Percentiles rank a stretch among this genome's conserved stretches.
phyloP scores from a whole-genome alignment of 2,113 vertebrate genomes.

The Peucedramus taeniatus region DNA sequence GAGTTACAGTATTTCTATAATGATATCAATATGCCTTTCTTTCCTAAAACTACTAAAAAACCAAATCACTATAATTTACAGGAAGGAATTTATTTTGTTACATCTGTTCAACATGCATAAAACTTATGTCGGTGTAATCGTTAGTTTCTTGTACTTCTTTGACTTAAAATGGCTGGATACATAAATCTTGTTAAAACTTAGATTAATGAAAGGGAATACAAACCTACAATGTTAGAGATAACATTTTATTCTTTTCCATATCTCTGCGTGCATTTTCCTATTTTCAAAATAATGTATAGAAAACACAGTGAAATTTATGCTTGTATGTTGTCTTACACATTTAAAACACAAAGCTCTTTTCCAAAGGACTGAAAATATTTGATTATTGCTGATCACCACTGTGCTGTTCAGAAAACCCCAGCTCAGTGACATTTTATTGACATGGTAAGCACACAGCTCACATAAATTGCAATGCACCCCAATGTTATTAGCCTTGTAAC shows the following conservation, averaged over 20 bases:
- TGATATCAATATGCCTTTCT: neutral
- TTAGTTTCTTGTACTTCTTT: neutral
- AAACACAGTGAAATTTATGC: neutral
- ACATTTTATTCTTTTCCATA: neutral
- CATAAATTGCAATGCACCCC: neutral
- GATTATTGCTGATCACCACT: neutral
- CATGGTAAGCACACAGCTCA: neutral
- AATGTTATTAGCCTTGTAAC: neutral
- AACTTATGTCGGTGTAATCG: neutral
- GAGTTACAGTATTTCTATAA: neutral
- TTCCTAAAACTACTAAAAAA: neutral
- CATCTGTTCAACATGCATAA: neutral
- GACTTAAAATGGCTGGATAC: neutral
- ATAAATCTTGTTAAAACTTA: neutral
- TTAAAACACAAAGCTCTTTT: constrained; percentile 47
- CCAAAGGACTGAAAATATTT: neutral
- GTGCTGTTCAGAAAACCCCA: constrained; percentile 4
- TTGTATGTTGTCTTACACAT: neutral
- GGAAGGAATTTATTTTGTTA: neutral
- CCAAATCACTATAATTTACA: neutral
- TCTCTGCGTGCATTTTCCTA: neutral
- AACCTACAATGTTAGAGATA: neutral
- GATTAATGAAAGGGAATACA: neutral
- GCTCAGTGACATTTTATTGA: constrained; percentile 23
- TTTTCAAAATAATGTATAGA: neutral